Conservation (phyloP, 2,113 vertebrate genomes). For the Neopipo cinnamomea region DNA sequence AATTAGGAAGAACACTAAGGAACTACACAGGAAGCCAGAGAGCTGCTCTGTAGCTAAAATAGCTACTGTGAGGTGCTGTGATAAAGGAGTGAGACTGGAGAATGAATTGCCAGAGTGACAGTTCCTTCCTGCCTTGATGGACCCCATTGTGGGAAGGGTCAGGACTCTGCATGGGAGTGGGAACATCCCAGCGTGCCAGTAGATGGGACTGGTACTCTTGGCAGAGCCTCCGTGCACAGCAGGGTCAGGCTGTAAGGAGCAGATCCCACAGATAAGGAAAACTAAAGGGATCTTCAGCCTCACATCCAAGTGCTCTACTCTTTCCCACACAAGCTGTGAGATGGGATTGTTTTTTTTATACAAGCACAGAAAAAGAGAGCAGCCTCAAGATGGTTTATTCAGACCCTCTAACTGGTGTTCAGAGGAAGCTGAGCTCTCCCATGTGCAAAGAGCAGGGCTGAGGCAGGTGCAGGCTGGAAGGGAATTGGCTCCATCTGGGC, state of each 20-base stretch:
- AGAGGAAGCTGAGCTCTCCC: background rate
- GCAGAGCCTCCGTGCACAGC: background rate
- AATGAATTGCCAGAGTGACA: background rate
- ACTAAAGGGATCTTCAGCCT: background rate
- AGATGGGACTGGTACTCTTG: background rate
- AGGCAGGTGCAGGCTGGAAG: background rate
- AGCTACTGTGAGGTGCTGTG: background rate
- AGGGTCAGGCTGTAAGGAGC: background rate
- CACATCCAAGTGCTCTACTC: background rate
- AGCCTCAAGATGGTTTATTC: background rate
- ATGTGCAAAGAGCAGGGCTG: background rate
- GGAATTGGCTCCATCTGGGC: background rate
- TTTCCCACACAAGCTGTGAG: background rate
- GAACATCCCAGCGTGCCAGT: accelerated
- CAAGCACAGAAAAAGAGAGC: background rate
- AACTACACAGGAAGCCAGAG: conserved; percentile 33
- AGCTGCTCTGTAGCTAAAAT: conserved; percentile 51
- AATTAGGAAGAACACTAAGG: conserved; percentile 24
- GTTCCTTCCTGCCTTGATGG: background rate
- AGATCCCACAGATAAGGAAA: background rate
- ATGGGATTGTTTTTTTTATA: accelerated
- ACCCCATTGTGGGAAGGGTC: background rate
- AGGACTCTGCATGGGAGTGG: background rate
- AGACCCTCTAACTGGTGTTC: background rate
- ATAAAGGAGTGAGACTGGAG: background rate